Conservation (phyloP, 2,797 vertebrate genomes). For the Neopelma chrysocephalum region DNA sequence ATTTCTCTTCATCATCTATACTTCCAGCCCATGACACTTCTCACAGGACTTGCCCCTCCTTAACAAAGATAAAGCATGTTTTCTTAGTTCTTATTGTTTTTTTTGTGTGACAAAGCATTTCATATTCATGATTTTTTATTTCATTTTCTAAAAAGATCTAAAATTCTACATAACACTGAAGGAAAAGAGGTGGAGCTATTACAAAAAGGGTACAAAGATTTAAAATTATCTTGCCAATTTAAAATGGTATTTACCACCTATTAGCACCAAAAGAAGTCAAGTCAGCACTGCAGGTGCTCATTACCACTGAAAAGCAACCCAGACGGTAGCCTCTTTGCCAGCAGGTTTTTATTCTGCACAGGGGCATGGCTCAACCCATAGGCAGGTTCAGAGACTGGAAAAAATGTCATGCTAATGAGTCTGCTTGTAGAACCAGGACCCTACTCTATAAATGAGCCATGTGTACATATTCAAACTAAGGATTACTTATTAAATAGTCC, state of each 20-base stretch:
- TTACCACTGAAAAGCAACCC: neutral
- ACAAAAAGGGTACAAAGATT: accelerated
- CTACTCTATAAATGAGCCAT: neutral
- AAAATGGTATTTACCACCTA: neutral
- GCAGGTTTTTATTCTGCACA: neutral
- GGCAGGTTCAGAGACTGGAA: neutral
- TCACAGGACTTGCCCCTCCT: neutral
- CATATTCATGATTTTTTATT: neutral
- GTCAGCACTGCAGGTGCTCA: neutral
- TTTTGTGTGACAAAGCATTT: neutral
- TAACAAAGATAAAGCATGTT: neutral
- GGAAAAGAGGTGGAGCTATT: neutral
- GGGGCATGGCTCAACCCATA: neutral
- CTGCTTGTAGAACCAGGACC: neutral
- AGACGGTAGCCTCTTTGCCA: neutral
- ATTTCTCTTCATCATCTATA: neutral
- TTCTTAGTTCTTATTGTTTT: neutral
- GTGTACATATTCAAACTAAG: neutral
- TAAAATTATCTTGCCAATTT: neutral
- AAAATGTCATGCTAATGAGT: neutral
- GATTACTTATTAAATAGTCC: neutral
- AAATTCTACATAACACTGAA: neutral
- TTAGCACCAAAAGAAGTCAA: neutral
- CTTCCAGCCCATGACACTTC: neutral
- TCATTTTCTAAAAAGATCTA: neutral